These are phyloP conservation scores for Caenorhabditis plicata DNA, from an alignment of 2,888 invertebrate genomes.

Conservation along the genomic window DNA sequence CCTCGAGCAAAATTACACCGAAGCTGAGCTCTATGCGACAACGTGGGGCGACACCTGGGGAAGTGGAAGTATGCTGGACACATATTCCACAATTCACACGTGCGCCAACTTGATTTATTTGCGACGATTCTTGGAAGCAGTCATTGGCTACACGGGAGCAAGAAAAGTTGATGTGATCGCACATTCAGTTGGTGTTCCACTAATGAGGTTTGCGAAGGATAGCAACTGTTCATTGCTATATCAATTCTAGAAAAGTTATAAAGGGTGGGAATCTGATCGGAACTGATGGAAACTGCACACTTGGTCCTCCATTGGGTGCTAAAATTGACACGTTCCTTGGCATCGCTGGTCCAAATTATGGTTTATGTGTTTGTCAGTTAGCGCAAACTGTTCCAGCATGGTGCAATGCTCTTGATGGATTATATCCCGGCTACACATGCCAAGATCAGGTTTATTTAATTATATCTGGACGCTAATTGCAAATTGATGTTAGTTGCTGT, in stretches of 20 bases:
- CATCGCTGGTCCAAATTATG: slow-evolving; percentile 63
- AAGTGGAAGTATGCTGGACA: slow-evolving; percentile 50
- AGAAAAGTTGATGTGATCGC: slow-evolving; percentile 62
- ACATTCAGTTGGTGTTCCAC: slow-evolving; percentile 61
- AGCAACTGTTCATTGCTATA: too few relatives aligned
- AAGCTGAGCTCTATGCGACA: slow-evolving; percentile 61
- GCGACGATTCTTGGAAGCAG: slow-evolving; percentile 58
- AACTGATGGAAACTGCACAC: slow-evolving; percentile 63
- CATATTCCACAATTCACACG: slow-evolving; percentile 61
- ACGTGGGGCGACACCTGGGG: slow-evolving; percentile 63
- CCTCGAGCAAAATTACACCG: slow-evolving; percentile 63
- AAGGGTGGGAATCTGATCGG: slow-evolving; percentile 62
- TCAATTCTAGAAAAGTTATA: slow-evolving; percentile 60
- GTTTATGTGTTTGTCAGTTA: slow-evolving; percentile 62
- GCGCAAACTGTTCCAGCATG: slow-evolving; percentile 64
- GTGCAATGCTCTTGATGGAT: slow-evolving; percentile 64
- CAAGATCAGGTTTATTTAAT: slow-evolving; percentile 47
- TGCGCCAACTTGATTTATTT: slow-evolving; percentile 58
- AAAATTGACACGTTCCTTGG: slow-evolving; percentile 63
- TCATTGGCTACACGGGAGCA: slow-evolving; percentile 60
- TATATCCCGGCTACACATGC: slow-evolving; percentile 59
- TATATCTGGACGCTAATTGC: background rate
- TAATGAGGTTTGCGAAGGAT: too few relatives aligned
- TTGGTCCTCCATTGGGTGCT: slow-evolving; percentile 56
- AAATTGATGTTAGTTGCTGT: slow-evolving; percentile 47